Evolutionary conservation across 2,113 vertebrate genomes (phyloP).

Genomic region (Podarcis raffonei): DNA sequence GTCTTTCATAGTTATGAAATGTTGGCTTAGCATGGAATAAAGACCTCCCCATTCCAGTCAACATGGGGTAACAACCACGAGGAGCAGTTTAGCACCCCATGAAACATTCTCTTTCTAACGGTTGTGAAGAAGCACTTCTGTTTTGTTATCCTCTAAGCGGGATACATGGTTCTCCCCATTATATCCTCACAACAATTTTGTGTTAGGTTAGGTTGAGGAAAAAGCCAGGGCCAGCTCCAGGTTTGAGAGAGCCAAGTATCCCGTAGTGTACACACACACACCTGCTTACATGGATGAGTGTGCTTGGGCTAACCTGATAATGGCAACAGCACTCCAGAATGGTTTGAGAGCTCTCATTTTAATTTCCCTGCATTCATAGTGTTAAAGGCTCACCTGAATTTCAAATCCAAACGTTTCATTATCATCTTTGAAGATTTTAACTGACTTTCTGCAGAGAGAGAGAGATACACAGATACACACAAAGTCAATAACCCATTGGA

Average conservation of each 20-base stretch:
- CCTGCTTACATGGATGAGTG: no score
- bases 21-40: no score
- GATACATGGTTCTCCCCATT: not conserved
- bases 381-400: conserved; percentile 87
- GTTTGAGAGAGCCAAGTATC: not conserved
- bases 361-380: not conserved
- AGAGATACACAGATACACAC: not conserved
- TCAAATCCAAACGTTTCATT: conserved; percentile 95
- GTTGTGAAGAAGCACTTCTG: no score
- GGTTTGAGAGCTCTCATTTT: no score
- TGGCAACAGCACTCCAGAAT: no score
- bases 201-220: not conserved
- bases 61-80: no score
- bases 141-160: not conserved
- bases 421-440: conserved; percentile 87
- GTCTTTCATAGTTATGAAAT: no score
- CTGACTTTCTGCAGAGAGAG: conserved; percentile 66
- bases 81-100: no score
- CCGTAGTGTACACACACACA: no score
- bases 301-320: no score
- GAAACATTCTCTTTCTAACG: no score
- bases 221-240: not conserved
- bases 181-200: not conserved
- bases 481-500: not conserved
- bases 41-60: no score